Conservation (phyloP, 2,113 vertebrate genomes). For the Podilymbus podiceps region DNA sequence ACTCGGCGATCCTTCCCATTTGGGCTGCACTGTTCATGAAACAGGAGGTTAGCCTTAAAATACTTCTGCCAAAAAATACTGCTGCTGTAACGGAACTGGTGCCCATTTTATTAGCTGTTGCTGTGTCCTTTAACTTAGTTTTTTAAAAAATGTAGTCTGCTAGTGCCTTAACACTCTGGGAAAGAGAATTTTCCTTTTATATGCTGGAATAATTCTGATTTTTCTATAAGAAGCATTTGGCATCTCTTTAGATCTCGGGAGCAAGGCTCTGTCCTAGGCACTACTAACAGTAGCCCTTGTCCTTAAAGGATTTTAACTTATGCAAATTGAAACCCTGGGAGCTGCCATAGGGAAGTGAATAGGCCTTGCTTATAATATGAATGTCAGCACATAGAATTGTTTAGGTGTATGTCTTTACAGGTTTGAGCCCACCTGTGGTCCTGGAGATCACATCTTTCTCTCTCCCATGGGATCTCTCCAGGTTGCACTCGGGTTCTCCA, state of each 20-base stretch:
- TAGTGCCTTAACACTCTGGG: background rate
- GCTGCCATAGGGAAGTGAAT: background rate
- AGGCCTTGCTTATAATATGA: background rate
- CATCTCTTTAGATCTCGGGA: background rate
- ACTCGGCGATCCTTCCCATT: background rate
- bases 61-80: slow-evolving; percentile 25
- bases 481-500: background rate
- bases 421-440: background rate
- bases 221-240: background rate
- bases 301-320: background rate
- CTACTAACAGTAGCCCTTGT: background rate
- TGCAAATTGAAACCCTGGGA: background rate
- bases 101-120: slow-evolving; percentile 21
- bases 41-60: slow-evolving; percentile 42
- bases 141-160: background rate
- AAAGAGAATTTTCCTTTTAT: background rate
- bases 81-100: background rate
- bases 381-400: background rate
- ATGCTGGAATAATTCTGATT: background rate
- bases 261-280: background rate
- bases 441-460: background rate
- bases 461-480: background rate
- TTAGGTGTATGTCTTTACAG: background rate
- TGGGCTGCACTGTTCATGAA: background rate
- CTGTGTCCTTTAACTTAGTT: background rate